Conservation (phyloP, 1,140 invertebrate species). For the Oncopodura yosiiana region DNA sequence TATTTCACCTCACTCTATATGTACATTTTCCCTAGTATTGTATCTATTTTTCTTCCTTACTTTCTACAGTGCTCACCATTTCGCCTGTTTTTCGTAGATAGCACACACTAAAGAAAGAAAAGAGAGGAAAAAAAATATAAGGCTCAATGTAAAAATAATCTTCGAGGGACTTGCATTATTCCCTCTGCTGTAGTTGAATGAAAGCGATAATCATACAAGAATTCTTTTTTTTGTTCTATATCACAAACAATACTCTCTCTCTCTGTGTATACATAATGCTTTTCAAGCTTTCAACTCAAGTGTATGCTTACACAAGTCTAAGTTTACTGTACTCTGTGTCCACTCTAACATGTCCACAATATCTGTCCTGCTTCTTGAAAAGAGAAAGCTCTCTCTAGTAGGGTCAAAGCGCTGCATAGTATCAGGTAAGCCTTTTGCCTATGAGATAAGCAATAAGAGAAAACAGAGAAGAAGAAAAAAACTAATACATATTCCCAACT, state of each 20-base stretch:
- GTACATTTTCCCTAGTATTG: conserved; percentile 11
- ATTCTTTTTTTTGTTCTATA: background rate
- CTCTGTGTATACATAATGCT: background rate
- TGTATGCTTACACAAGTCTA: background rate
- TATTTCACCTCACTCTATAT: conserved; percentile 11
- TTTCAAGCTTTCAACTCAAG: background rate
- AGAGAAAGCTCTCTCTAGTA: no score
- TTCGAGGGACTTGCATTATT: conserved; percentile 34
- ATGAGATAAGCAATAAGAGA: no score
- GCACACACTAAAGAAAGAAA: no score
- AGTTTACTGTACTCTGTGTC: background rate
- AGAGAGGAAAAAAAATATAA: no score
- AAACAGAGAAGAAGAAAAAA: no score
- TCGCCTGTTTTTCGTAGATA: conserved; percentile 29
- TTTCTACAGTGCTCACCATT: no score
- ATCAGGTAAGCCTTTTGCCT: no score
- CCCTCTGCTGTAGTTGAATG: conserved; percentile 34
- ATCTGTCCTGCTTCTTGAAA: no score
- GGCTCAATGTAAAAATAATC: conserved; percentile 35
- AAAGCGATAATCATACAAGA: conserved; percentile 32
- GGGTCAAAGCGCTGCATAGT: no score
- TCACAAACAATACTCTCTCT: background rate
- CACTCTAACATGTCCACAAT: background rate
- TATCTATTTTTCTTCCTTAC: conserved; percentile 4
- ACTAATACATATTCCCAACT: conserved; percentile 27